These are phyloP conservation scores for Ommatoiulus sabulosus DNA, from an alignment of 2,888 invertebrate species.

Conservation along the genomic window DNA sequence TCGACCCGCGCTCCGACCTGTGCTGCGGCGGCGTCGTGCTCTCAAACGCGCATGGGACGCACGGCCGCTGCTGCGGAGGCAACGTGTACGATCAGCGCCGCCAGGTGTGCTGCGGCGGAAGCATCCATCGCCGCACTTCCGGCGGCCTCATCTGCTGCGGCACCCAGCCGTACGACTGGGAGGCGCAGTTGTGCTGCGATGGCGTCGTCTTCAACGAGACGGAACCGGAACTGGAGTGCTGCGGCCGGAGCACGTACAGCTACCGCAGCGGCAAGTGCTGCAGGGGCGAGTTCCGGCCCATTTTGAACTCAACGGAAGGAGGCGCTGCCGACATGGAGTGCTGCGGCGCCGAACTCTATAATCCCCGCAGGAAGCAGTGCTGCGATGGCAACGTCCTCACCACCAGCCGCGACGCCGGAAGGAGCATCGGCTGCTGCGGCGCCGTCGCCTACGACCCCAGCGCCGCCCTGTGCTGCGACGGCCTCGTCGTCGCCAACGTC, in stretches of 20 bases:
- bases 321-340: slow-evolving; percentile 32
- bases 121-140: background rate
- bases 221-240: slow-evolving; percentile 53
- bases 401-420: background rate
- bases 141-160: slow-evolving; percentile 51
- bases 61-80: slow-evolving; percentile 53
- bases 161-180: slow-evolving; percentile 51
- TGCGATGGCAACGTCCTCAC: slow-evolving; percentile 44
- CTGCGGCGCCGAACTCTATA: slow-evolving; percentile 46
- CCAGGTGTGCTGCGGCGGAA: slow-evolving; percentile 51
- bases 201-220: slow-evolving; percentile 52
- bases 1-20: slow-evolving; percentile 49
- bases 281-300: slow-evolving; percentile 1
- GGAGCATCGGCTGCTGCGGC: slow-evolving; percentile 56
- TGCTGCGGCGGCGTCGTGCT: slow-evolving; percentile 54
- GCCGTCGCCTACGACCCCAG: slow-evolving; percentile 53
- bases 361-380: slow-evolving; percentile 54
- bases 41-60: slow-evolving; percentile 20
- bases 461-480: slow-evolving; percentile 52
- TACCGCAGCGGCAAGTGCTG: slow-evolving; percentile 53
- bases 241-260: slow-evolving; percentile 47
- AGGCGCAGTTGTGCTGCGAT: slow-evolving; percentile 51
- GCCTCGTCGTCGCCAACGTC: slow-evolving; percentile 50
- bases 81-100: slow-evolving; percentile 49
- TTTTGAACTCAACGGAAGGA: background rate